Conservation (phyloP, 2,888 invertebrate species). For the Meiosimyza decipiens region DNA sequence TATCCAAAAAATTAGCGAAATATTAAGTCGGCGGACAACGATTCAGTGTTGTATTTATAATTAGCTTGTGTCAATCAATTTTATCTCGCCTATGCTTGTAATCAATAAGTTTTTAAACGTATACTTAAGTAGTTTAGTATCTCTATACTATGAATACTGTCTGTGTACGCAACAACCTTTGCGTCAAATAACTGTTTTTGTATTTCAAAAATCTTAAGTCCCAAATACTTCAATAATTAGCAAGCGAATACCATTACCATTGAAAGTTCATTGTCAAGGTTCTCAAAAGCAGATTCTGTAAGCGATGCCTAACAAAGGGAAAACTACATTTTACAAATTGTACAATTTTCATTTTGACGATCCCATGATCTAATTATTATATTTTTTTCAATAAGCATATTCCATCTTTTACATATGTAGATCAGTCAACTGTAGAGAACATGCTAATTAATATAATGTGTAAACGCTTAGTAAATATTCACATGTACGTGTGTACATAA, state of each 20-base stretch:
- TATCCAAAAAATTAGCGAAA: no score
- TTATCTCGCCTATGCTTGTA: no score
- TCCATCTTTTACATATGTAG: not conserved
- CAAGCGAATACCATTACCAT: not conserved
- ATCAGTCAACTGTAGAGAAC: not conserved
- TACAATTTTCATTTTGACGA: not conserved
- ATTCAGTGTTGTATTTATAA: no score
- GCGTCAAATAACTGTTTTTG: no score
- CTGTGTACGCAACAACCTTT: no score
- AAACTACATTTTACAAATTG: not conserved
- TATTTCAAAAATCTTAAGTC: not conserved
- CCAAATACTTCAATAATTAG: not conserved
- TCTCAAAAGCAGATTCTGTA: not conserved
- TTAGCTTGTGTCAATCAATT: no score
- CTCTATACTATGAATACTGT: no score
- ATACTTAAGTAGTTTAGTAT: no score
- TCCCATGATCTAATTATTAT: conserved; percentile 28
- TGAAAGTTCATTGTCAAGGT: conserved; percentile 17
- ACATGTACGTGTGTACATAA: no score
- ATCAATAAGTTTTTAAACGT: no score
- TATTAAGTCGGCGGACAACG: no score
- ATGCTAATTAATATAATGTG: conserved; percentile 26
- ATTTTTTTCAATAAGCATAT: conserved; percentile 20
- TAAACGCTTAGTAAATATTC: not conserved
- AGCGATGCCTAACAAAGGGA: not conserved